Base-by-base conservation (phyloP, 2,113 vertebrate species). In the Lampris incognitus region DNA sequence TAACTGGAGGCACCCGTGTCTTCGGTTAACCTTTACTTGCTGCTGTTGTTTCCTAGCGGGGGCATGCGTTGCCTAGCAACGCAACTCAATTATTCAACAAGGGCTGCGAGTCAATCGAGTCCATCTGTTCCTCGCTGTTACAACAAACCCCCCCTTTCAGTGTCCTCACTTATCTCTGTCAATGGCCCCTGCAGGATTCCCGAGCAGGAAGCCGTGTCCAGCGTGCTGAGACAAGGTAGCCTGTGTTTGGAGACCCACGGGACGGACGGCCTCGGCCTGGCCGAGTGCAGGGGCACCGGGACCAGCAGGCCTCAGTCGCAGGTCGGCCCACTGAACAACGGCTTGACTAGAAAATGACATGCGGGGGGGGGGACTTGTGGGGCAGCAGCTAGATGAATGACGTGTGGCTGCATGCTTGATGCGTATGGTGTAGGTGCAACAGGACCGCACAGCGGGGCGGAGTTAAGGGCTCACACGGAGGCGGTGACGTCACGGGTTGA, bases 231-330 rank as follows among this genome's bases (percentile, higher is more conserved):
- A 87, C 98, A 99, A 85, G 94, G 95, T 1, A 78, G 90, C 10
- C 89, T 94, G 66, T 99, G 98, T 88, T 88, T 99, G 90, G 97
- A 99, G 86, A 95, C 95, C 75, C 90, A 89, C 44, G 94, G 94
- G 72, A 92, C 93, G 10, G 96, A 97, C 69, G 82, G 87, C 66
- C 92, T 95, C 37, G 95, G 94, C 73, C 88, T 97, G 79, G 94
- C 94, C 3, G 94, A 91, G 84, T 99, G 98, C 86, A 94, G 94
- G 88, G 95, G 95, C 69, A 92, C 91, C 0, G 91, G 93, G 48
- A 93, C 87, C 87, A 95, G 84, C 87, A 94, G 96, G 63, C 93
- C 94, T 0, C 92, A 92, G 2, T 87, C 94, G 37, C 98, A 99
- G 97, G 98, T 99, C 85, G 94, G 87, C 24, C 24, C 24, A 24